A percentile compares a stretch with the other conserved stretches of the same genome.
Conservation (phyloP, 2,113 vertebrate genomes). For the Anolis carolinensis region DNA sequence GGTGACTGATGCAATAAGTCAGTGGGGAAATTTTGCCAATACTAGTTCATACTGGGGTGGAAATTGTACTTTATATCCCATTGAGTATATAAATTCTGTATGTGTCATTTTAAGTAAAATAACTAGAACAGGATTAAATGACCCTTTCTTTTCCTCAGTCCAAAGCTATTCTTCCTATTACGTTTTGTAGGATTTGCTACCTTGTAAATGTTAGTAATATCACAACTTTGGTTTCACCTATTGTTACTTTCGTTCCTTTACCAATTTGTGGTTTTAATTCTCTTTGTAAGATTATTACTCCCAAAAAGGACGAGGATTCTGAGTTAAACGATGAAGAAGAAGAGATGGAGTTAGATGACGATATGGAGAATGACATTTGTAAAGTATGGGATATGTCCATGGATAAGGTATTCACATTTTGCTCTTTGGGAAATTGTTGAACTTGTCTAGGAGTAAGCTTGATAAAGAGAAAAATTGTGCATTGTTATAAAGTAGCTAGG, state of each 20-base stretch:
- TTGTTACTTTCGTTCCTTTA: neutral
- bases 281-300: constrained; percentile 78
- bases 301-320: constrained; percentile 66
- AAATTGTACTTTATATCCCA: neutral
- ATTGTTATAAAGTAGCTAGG: neutral
- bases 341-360: constrained; percentile 82
- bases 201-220: neutral
- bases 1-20: neutral
- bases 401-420: constrained; percentile 83
- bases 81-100: neutral
- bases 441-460: neutral
- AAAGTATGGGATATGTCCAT: constrained; percentile 99
- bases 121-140: neutral
- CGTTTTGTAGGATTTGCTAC: neutral
- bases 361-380: constrained; percentile 92
- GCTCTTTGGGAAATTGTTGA: neutral
- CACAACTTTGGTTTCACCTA: neutral
- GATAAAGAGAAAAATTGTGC: neutral
- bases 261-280: neutral
- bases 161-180: neutral
- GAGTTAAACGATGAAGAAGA: constrained; percentile 52
- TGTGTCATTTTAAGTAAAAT: neutral
- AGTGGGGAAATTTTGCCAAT: neutral
- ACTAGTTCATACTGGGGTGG: neutral
- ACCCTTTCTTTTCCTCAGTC: neutral